Evolutionary conservation across 2,113 vertebrate species (phyloP), one percentile per base, ranked within the genome.

Genomic region (Hyaena hyaena): DNA sequence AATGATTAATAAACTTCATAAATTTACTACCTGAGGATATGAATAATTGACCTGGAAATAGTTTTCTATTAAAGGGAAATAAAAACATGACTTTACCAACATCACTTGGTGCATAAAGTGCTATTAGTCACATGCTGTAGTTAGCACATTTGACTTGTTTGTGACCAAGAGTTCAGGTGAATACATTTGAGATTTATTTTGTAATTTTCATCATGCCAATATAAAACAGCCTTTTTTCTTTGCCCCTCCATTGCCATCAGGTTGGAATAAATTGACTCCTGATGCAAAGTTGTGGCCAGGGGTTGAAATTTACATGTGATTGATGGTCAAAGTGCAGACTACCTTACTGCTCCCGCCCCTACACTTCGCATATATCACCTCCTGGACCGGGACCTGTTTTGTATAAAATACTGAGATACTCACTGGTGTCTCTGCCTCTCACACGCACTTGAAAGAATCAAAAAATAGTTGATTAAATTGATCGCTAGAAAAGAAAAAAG

Each of bases 161-260:
- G 95, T 98, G 97, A 98, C 93, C 97, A 94, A 98, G 94, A 35
- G 96, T 98, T 97, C 86, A 95, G 84, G 74, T 94, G 95, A 98
- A 97, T 95, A 79, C 50, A 96, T 95, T 93, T 97, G 97, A 98
- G 98, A 98, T 98, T 98, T 98, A 98, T 98, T 97, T 97, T 97
- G 97, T 96, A 98, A 98, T 98, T 98, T 98, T 97, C 95, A 90
- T 93, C 83, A 79, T 91, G 96, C 88, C 98, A 96, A 82, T 93
- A 88, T 90, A 98, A 98, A 98, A 93, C 87, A 97, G 93, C 88
- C 95, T 95, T 94, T 77, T 77, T 55, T 97, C 90, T 69, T 48
- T 5, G 73, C 68, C 71, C 43, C 94, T 96, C 65, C 91, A 95
- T 97, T 98, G 95, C 90, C 81, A 98, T 97, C 94, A 95, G 23